Conservation (phyloP, 1,140 invertebrate genomes). For the Homarus americanus region DNA sequence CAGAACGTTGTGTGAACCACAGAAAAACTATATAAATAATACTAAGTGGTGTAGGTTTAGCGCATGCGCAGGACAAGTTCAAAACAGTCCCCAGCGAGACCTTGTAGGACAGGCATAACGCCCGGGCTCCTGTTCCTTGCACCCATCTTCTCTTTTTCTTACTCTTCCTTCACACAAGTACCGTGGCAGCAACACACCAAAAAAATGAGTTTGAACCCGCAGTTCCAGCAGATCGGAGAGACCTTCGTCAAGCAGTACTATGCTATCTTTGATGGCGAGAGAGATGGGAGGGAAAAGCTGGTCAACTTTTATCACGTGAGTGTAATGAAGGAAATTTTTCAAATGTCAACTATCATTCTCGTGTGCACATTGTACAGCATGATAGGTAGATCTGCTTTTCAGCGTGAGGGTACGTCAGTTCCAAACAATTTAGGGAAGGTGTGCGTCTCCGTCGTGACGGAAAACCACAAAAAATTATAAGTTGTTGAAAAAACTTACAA, state of each 20-base stretch:
- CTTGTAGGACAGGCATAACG: neutral
- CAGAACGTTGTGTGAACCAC: too few species aligned
- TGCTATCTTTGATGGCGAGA: constrained; percentile 90
- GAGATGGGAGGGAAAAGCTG: constrained; percentile 87
- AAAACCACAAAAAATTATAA: too few species aligned
- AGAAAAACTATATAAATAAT: neutral
- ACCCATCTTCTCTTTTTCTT: neutral
- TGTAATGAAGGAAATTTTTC: constrained; percentile 39
- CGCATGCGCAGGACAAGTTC: constrained; percentile 5
- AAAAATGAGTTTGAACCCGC: constrained; percentile 90
- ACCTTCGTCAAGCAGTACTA: constrained; percentile 96
- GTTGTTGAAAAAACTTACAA: too few species aligned
- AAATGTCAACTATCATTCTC: too few species aligned
- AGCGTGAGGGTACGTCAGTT: too few species aligned
- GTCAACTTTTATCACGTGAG: constrained; percentile 95
- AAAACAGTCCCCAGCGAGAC: constrained; percentile 13
- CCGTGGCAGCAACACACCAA: neutral
- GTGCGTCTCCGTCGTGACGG: too few species aligned
- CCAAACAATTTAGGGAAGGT: too few species aligned
- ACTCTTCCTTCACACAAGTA: neutral
- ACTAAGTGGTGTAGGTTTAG: neutral
- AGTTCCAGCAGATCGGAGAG: constrained; percentile 94
- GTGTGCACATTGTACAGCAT: too few species aligned
- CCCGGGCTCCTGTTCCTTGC: neutral
- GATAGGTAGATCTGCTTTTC: too few species aligned